Percentiles rank a stretch among this genome's conserved stretches.
These are phyloP conservation scores for Channa maculata DNA, from an alignment of 2,113 vertebrate genomes.

Conservation along the genomic window DNA sequence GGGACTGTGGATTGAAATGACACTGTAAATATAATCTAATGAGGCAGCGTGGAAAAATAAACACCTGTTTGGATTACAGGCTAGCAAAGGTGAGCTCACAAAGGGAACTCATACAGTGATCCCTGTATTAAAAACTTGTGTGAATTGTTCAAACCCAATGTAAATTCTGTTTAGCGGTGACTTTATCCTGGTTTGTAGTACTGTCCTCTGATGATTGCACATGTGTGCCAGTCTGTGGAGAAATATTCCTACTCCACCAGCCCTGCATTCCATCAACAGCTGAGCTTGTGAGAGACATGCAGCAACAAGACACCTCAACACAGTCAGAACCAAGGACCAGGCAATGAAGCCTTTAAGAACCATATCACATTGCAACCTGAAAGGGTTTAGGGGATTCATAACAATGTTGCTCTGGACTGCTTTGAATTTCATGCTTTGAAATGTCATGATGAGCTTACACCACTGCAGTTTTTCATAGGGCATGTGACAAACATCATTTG, in stretches of 20 bases:
- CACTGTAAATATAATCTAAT: background rate
- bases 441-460: conserved; percentile 23
- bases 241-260: conserved; percentile 44
- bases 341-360: conserved; percentile 40
- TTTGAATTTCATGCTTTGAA: conserved; percentile 30
- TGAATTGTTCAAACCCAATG: background rate
- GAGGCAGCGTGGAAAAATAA: conserved; percentile 4
- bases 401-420: conserved; percentile 14
- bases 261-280: conserved; percentile 72
- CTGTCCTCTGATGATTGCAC: background rate
- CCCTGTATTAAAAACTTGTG: background rate
- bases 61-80: background rate
- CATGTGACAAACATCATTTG: conserved; percentile 2
- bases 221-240: conserved; percentile 32
- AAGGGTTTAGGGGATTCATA: conserved; percentile 32
- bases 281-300: conserved; percentile 70
- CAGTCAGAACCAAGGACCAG: conserved; percentile 35
- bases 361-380: conserved; percentile 62
- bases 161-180: background rate
- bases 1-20: conserved; percentile 1
- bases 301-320: conserved; percentile 63
- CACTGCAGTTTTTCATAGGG: background rate
- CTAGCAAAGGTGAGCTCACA: background rate
- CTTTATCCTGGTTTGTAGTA: conserved; percentile 5
- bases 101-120: background rate